Conservation (phyloP, 2,888 invertebrate genomes). For the Idaea biselata region DNA sequence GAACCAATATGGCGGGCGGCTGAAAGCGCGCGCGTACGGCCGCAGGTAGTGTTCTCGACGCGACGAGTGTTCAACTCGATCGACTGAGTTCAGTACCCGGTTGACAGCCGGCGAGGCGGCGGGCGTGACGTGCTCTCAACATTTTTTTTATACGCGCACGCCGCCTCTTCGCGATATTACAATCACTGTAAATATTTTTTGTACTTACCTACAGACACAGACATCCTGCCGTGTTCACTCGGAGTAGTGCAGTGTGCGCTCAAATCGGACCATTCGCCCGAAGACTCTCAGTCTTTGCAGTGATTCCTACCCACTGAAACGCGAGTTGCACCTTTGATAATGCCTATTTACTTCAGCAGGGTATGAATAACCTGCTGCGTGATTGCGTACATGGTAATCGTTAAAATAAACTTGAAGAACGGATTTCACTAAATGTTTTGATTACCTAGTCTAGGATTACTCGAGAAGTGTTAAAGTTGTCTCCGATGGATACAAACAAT, state of each 20-base stretch:
- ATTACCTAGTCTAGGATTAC: background rate
- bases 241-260: slow-evolving; percentile 40
- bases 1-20: slow-evolving; percentile 65
- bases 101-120: slow-evolving; percentile 77
- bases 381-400: slow-evolving; percentile 23
- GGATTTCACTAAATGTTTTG: background rate
- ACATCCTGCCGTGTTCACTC: slow-evolving; percentile 46
- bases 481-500: slow-evolving; percentile 46
- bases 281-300: slow-evolving; percentile 27
- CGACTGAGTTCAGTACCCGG: slow-evolving; percentile 77
- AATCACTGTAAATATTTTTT: slow-evolving; percentile 66
- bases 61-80: slow-evolving; percentile 53
- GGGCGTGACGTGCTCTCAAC: slow-evolving; percentile 53
- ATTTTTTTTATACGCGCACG: slow-evolving; percentile 59
- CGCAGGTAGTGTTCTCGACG: slow-evolving; percentile 47
- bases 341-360: slow-evolving; percentile 48
- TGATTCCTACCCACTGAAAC: slow-evolving; percentile 35
- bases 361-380: slow-evolving; percentile 36
- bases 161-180: slow-evolving; percentile 75
- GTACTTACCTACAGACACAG: slow-evolving; percentile 45
- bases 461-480: slow-evolving; percentile 22
- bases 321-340: slow-evolving; percentile 53
- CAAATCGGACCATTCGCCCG: slow-evolving; percentile 15
- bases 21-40: slow-evolving; percentile 61
- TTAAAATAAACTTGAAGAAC: slow-evolving; percentile 11